Conservation (phyloP, 2,888 invertebrate genomes). For the Phortica okadai region DNA sequence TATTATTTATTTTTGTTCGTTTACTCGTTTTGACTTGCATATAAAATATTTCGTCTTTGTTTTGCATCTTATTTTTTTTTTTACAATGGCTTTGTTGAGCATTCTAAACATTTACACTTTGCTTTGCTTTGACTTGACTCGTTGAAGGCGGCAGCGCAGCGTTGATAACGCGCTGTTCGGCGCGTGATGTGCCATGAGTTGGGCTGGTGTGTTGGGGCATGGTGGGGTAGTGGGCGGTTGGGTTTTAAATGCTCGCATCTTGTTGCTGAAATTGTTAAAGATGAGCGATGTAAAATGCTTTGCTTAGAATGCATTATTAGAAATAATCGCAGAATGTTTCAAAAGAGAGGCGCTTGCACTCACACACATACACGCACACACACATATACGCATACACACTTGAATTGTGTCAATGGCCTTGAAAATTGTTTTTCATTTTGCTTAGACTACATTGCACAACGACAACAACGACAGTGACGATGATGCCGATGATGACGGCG, state of each 20-base stretch:
- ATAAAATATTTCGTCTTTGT: conserved; percentile 17
- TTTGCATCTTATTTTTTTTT: not conserved
- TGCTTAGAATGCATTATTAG: conserved; percentile 54
- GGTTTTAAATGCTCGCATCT: not conserved
- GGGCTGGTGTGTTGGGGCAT: not conserved
- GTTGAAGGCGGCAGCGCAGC: conserved; percentile 12
- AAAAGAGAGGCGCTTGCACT: not conserved
- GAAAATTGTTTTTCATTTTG: conserved; percentile 67
- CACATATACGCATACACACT: conserved; percentile 52
- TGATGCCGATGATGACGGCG: not conserved
- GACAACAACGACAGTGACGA: not conserved
- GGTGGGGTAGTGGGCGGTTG: not conserved
- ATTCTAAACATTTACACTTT: conserved; percentile 64
- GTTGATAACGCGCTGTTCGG: conserved; percentile 7
- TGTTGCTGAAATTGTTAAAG: not conserved
- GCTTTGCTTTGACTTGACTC: conserved; percentile 46
- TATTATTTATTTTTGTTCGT: conserved; percentile 3
- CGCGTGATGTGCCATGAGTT: not conserved
- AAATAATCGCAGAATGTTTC: not conserved
- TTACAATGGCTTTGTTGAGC: conserved; percentile 42
- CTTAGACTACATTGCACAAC: conserved; percentile 38
- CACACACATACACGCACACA: not conserved
- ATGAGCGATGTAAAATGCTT: conserved; percentile 26
- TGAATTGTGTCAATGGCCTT: conserved; percentile 69
- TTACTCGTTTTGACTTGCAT: conserved; percentile 22